Evolutionary conservation across 2,888 invertebrate species (phyloP).

Genomic region (Danaus chrysippus): DNA sequence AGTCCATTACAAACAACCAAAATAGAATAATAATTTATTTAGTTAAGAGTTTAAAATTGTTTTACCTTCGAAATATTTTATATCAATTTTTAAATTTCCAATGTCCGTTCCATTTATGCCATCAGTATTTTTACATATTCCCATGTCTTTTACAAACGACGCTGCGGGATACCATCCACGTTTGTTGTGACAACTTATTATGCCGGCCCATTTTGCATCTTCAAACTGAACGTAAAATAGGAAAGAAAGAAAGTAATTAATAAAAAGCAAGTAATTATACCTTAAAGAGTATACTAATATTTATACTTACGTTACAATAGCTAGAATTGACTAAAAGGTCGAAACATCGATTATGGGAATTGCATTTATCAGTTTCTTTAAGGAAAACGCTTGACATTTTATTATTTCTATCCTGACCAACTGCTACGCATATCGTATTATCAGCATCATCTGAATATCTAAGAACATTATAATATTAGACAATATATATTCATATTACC

Average conservation of each 20-base stretch:
- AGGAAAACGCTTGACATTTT: conserved; percentile 73
- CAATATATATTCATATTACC: conserved; percentile 14
- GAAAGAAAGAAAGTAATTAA: background rate
- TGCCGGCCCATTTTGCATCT: conserved; percentile 79
- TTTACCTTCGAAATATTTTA: conserved; percentile 72
- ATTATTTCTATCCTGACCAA: conserved; percentile 76
- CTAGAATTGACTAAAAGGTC: conserved; percentile 47
- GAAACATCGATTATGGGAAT: conserved; percentile 77
- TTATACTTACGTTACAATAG: conserved; percentile 58
- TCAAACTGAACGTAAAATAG: conserved; percentile 9
- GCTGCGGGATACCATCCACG: conserved; percentile 86
- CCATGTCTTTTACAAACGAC: conserved; percentile 79
- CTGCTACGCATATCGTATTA: conserved; percentile 79
- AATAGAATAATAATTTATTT: background rate
- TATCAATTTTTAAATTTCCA: conserved; percentile 71
- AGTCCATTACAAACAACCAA: background rate
- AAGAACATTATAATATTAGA: conserved; percentile 28
- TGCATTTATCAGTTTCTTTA: conserved; percentile 75
- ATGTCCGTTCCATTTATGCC: conserved; percentile 73
- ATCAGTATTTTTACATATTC: conserved; percentile 75
- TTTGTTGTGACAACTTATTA: conserved; percentile 82
- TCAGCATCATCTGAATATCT: conserved; percentile 50
- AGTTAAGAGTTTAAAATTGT: conserved; percentile 22
- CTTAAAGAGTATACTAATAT: background rate
- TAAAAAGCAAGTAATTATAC: background rate